Evolutionary conservation across 64 coral and sea anemone genomes (phyloP), one percentile per base, ranked within the genome.

Genomic region (Montipora capricornis): DNA sequence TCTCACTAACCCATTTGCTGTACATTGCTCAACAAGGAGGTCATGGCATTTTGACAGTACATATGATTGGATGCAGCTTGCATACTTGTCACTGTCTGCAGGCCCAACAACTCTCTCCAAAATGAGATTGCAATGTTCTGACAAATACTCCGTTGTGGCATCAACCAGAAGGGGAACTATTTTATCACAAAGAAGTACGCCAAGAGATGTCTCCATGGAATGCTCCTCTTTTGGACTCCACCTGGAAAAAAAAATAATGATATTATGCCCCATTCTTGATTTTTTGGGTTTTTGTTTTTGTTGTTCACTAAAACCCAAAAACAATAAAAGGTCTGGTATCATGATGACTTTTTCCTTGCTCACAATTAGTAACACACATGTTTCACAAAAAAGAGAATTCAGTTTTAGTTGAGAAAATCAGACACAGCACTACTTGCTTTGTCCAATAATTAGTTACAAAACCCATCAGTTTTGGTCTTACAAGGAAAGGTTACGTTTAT

Each of bases 21-120:
- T 47, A 55, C 88, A 91, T 52, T 99, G 98, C 12, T 99, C 98
- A 49, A 93, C 70, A 20, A 99, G 80, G 67, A 99, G 84, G 53
- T 96, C 88, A 49, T 96, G 95, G 87, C 98, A 99, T 82, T 96
- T 99, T 50, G 91, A 78, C 59, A 99, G 67, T 12, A 96, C 95
- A 81, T 99, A 96, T 80, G 83, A 74, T 64, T 99, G 98, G 50
- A 96, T 67, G 52, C 89, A 81, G 45, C 20, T 96, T 19, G 95
- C 73, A 80, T 91, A 99, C 8, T 90, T 90, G 22, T 99, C 98
- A 69, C 89, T 89, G 47, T 99, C 98, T 16, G 92, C 89, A 77
- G 92, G 80, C n/a, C 89, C 98, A 75, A 94, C 87, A 15, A 99
- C 89, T 46, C 89, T 70, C 24, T 99, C 98, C 68, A 99, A 87